Base-by-base conservation (phyloP, 2,888 invertebrate species). In the Parnassius glacialis region DNA sequence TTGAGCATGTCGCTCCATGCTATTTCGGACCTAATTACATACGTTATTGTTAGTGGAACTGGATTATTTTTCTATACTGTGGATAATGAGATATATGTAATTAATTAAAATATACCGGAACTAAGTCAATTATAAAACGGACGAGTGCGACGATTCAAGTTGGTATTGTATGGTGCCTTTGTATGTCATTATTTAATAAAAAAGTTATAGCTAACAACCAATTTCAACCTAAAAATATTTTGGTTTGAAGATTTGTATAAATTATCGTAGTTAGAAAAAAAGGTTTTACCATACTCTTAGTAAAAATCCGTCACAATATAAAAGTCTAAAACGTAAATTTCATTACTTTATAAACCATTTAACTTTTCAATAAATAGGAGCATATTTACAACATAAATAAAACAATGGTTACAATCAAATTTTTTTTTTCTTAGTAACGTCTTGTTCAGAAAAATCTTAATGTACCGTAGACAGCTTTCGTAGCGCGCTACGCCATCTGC, bases 401-500 rank as follows among this genome's bases (percentile, higher is more conserved):
- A 34, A 34, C 34, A 34, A 34, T 34, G 7, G 34, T 34, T 7
- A 34, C 7, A 34, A 7, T 34, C 34, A 34, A 34, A 34, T 45
- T 7, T 45, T 45, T 45, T n/a, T 12, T 7, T 25, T 3, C 20
- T n/a, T 50, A 5, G 9, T 16, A 9, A 50, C 2, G 16, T 50
- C 25, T 11, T 51, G 16, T 43, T 9, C 10, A 12, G 10, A 56
- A 45, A 48, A 59, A 9, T 55, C 54, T 43, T n/a, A 25, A 12
- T 42, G 44, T 42, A n/a, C 50, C 52, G 61, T 67, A 61, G 59
- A 44, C 44, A 54, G 13, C 47, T 65, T 65, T 72, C 74, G 75
- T 73, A 76, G 71, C 70, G 47, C 20, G 62, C 64, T 73, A 73
- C 84, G 89, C 90, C 90, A 90, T 90, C 90, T 90, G 52, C 61